Conservation (phyloP, 2,888 invertebrate genomes). For the Synergus umbraculus region DNA sequence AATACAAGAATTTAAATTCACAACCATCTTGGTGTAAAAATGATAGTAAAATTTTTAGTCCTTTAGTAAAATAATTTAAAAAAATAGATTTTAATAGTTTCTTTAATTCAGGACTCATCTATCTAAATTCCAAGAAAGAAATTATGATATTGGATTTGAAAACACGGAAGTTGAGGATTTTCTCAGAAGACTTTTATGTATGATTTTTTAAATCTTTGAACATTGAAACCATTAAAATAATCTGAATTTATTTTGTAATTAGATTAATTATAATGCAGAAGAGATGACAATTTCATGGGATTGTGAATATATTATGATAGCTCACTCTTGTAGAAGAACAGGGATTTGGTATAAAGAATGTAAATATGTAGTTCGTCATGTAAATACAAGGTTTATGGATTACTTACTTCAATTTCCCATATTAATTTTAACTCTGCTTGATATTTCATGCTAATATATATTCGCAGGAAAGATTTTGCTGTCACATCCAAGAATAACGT, state of each 20-base stretch:
- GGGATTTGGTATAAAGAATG: too few relatives aligned
- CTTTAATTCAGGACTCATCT: conserved; percentile 36
- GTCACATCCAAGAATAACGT: neutral
- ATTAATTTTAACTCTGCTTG: too few relatives aligned
- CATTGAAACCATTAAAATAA: conserved; percentile 25
- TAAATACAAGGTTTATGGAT: too few relatives aligned
- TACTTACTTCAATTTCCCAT: too few relatives aligned
- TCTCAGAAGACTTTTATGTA: conserved; percentile 33
- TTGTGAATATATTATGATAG: too few relatives aligned
- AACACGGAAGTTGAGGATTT: neutral
- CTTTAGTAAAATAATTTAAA: neutral
- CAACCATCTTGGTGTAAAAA: neutral
- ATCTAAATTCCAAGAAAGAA: conserved; percentile 45
- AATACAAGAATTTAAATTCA: neutral
- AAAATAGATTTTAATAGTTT: neutral
- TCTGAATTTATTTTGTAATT: too few relatives aligned
- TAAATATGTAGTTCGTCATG: too few relatives aligned
- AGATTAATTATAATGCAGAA: too few relatives aligned
- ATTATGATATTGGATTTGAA: conserved; percentile 44
- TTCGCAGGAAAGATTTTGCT: too few relatives aligned
- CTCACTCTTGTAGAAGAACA: too few relatives aligned
- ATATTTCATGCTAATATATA: too few relatives aligned
- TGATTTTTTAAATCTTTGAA: conserved; percentile 1
- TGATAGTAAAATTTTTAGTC: neutral
- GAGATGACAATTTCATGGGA: too few relatives aligned